phyloP scores from a whole-genome alignment of 2,113 vertebrate species.

The Pelecanus crispus region DNA sequence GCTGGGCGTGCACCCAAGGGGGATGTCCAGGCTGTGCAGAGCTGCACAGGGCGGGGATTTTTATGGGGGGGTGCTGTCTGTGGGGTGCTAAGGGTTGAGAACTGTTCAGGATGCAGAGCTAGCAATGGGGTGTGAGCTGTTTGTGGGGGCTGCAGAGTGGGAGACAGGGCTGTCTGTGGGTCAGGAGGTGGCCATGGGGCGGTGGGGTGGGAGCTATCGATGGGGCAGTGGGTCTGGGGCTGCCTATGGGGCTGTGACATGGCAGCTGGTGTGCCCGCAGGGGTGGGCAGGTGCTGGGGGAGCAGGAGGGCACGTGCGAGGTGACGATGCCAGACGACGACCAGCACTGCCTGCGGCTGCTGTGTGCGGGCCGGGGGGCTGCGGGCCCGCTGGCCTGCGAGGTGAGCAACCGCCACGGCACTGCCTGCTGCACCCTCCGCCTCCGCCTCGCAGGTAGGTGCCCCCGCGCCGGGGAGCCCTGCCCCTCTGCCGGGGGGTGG shows the following conservation, averaged over 20 bases:
- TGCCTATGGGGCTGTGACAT: neutral
- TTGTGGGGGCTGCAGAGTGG: accelerated
- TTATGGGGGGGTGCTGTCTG: neutral
- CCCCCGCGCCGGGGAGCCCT: accelerated
- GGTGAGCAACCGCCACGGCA: constrained; percentile 85
- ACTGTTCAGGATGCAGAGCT: neutral
- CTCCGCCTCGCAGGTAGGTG: constrained; percentile 85
- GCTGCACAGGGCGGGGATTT: neutral
- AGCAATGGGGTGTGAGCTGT: neutral
- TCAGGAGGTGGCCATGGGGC: neutral
- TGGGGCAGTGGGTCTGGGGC: neutral
- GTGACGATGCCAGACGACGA: constrained; percentile 89
- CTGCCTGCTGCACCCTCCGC: constrained; percentile 78
- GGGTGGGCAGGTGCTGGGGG: constrained; percentile 74
- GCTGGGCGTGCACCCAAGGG: no score
- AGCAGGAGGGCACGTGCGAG: constrained; percentile 77
- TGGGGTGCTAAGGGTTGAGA: neutral
- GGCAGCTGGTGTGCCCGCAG: constrained; percentile 57
- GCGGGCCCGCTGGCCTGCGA: constrained; percentile 80
- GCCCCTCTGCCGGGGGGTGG: neutral
- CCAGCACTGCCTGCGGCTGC: constrained; percentile 86
- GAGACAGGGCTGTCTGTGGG: neutral
- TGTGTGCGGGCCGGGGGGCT: constrained; percentile 76
- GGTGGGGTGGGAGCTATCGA: neutral
- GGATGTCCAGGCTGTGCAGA: neutral